Evolutionary conservation across 2,797 vertebrate species (phyloP), one percentile per base, ranked within the genome.

Genomic region (Neopelma chrysocephalum): DNA sequence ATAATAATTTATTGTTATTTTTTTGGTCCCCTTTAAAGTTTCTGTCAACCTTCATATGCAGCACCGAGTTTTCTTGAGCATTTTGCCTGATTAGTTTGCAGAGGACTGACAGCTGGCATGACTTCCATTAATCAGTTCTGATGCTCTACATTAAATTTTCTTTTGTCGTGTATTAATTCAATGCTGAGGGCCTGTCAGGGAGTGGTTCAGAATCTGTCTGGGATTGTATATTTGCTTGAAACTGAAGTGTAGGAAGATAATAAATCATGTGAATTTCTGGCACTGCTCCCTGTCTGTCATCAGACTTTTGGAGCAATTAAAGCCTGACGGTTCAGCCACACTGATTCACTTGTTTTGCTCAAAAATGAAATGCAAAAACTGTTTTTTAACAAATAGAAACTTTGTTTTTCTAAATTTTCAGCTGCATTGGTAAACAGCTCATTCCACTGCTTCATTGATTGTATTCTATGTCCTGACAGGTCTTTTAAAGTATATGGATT

Each of bases 21-120:
- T 95, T 95, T 77, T 76, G 38, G 79, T 80, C 29, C 68, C 9
- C 62, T 93, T 92, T 87, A 92, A 95, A 96, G 48, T 95, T 98
- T 96, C 94, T 94, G 80, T 32, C 54, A 97, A 80, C 48, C 54
- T 95, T 97, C 91, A 87, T 93, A 93, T 77, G 80, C 60, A 85
- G 60, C 96, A 92, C 93, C n/a, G 93, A 98, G 97, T 97, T 98
- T 97, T 78, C 96, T 86, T 91, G 94, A 97, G 93, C 95, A 92
- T 98, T 97, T 94, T 76, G 51, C 70, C 93, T 98, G 98, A 98
- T 98, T 98, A 98, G 95, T 97, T 98, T 97, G 77, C 91, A 93
- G 95, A 95, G 97, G 89, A 97, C 70, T 98, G 97, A 98, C 80
- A 95, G 97, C 79, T 85, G 96, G 97, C 96, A 97, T 94, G 96